These are phyloP conservation scores for Ceratotherium simum DNA, from an alignment of 2,113 vertebrate species.

Conservation along the genomic window DNA sequence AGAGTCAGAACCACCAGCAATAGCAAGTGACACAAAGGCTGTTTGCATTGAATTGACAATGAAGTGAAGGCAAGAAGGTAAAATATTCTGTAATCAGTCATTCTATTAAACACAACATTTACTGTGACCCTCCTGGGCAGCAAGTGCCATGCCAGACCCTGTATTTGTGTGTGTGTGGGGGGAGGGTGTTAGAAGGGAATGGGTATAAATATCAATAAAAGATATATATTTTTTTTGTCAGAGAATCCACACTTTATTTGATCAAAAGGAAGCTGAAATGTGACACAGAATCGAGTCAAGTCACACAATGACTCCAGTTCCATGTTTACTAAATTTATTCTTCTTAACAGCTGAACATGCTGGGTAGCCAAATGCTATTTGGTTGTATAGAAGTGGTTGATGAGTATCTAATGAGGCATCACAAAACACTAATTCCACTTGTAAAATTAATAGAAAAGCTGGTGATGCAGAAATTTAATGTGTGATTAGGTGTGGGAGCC, in stretches of 20 bases:
- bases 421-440: neutral
- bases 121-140: neutral
- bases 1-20: constrained; percentile 31
- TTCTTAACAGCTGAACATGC: neutral
- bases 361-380: neutral
- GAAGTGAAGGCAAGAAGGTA: neutral
- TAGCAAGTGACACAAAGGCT: neutral
- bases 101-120: neutral
- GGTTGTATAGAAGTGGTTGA: neutral
- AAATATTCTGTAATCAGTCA: neutral
- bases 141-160: neutral
- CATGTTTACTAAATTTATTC: neutral
- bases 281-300: neutral
- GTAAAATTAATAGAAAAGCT: neutral
- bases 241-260: neutral
- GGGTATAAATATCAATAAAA: neutral
- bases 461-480: neutral
- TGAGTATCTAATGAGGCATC: neutral
- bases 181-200: neutral
- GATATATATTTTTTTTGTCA: neutral
- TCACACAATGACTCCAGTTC: neutral
- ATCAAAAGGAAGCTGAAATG: neutral
- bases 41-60: neutral
- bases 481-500: neutral
- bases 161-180: neutral